These are phyloP conservation scores for Ametastegia equiseti DNA, from an alignment of 2,888 invertebrate genomes.

Conservation along the genomic window DNA sequence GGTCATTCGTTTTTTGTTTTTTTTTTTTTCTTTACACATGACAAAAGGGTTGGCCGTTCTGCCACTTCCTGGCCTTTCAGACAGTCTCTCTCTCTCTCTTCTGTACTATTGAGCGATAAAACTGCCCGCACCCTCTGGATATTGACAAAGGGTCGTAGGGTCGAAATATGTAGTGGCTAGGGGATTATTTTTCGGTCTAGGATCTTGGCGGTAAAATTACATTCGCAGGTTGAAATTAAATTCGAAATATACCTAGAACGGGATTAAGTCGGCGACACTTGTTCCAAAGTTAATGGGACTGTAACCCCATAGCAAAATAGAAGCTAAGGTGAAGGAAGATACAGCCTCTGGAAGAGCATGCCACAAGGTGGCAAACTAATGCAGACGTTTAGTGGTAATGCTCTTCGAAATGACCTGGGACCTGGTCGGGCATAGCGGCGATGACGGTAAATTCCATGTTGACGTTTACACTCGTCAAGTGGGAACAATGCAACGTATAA, in stretches of 20 bases:
- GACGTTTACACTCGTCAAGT: slow-evolving; percentile 72
- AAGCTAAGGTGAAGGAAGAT: not conserved
- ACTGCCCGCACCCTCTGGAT: slow-evolving; percentile 19
- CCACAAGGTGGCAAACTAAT: slow-evolving; percentile 24
- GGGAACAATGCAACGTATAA: slow-evolving; percentile 71
- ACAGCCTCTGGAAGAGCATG: not conserved
- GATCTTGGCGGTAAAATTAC: no score
- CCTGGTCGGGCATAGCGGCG: slow-evolving; percentile 36
- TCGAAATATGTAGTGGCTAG: not conserved
- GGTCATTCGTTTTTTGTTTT: not conserved
- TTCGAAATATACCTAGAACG: no score
- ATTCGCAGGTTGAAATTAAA: not conserved
- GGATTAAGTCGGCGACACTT: no score
- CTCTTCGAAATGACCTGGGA: slow-evolving; percentile 23
- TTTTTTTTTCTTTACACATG: not conserved
- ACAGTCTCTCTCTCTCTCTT: not conserved
- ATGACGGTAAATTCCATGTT: slow-evolving; percentile 67
- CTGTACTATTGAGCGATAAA: slow-evolving; percentile 19
- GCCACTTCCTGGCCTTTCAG: slow-evolving; percentile 19
- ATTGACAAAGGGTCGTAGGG: not conserved
- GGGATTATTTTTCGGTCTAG: not conserved
- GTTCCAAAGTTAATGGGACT: no score
- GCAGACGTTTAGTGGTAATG: slow-evolving; percentile 26
- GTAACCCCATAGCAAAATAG: not conserved
- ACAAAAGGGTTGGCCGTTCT: not conserved